Conservation (phyloP, 2,113 vertebrate genomes). For the Thomomys bottae region DNA sequence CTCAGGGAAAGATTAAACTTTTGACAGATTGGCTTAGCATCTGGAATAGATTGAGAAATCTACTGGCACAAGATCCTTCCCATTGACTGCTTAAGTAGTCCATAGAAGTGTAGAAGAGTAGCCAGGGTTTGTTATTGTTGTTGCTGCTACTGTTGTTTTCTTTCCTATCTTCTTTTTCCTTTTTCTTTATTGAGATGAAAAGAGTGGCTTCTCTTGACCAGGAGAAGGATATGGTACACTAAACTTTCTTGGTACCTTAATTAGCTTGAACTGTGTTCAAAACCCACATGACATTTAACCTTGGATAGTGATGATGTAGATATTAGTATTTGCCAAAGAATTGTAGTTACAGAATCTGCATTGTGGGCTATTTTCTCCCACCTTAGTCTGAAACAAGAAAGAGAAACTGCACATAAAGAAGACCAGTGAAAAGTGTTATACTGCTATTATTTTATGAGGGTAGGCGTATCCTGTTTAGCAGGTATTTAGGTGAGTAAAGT, state of each 20-base stretch:
- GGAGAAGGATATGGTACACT: background rate
- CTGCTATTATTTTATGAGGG: background rate
- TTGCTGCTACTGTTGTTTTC: no score
- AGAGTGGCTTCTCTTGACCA: background rate
- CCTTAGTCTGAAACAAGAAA: background rate
- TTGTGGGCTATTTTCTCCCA: slow-evolving; percentile 1
- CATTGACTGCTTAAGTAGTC: background rate
- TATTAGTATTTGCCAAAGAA: slow-evolving; percentile 20
- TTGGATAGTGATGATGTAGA: background rate
- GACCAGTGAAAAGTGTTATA: background rate
- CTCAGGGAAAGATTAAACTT: background rate
- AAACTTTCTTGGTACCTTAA: background rate
- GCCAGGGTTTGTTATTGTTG: no score
- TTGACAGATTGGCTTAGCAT: background rate
- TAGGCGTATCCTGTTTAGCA: background rate
- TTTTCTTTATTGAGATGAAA: no score
- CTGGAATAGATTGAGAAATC: background rate
- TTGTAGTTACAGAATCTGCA: background rate
- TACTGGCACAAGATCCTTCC: background rate
- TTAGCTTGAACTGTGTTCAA: background rate
- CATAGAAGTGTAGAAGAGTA: background rate
- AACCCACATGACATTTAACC: slow-evolving; percentile 7
- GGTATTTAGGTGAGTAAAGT: background rate
- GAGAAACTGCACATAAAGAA: background rate
- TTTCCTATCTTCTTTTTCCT: no score